phyloP scores from a whole-genome alignment of 2,888 invertebrate genomes.

The Lordiphosa andalusiaca region DNA sequence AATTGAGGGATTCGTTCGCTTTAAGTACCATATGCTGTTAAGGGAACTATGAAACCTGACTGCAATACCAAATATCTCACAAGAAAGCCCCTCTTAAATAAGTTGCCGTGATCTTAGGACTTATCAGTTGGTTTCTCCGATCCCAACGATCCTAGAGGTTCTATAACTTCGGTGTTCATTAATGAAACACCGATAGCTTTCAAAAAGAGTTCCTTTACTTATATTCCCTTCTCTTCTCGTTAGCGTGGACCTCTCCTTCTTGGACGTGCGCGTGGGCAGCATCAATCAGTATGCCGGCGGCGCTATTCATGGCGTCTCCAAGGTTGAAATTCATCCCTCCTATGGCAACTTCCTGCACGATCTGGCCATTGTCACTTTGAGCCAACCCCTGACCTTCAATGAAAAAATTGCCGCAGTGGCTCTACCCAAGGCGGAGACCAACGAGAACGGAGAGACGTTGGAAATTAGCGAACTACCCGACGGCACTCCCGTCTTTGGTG shows the following conservation, averaged over 20 bases:
- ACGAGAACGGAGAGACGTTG: slow-evolving; percentile 14
- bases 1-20: too few relatives aligned
- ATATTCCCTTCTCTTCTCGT: too few relatives aligned
- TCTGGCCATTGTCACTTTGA: slow-evolving; percentile 65
- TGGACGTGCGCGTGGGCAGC: slow-evolving; percentile 73
- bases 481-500: slow-evolving; percentile 58
- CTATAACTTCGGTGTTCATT: too few relatives aligned
- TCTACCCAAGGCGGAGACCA: slow-evolving; percentile 39
- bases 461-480: slow-evolving; percentile 36
- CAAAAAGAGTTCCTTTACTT: too few relatives aligned
- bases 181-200: too few relatives aligned
- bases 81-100: too few relatives aligned
- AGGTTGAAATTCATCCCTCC: slow-evolving; percentile 61
- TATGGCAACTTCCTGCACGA: slow-evolving; percentile 77
- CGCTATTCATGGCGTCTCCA: slow-evolving; percentile 47
- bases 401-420: slow-evolving; percentile 56
- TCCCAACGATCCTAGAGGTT: too few relatives aligned
- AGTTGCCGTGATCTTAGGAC: too few relatives aligned
- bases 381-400: slow-evolving; percentile 38
- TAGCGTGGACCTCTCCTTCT: slow-evolving; percentile 43
- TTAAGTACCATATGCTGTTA: too few relatives aligned
- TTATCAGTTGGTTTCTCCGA: too few relatives aligned
- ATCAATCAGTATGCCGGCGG: slow-evolving; percentile 76
- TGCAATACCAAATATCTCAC: too few relatives aligned
- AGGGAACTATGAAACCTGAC: too few relatives aligned